Base-by-base conservation (phyloP, 1,140 invertebrate species). In the Hydropsyche tenuis region DNA sequence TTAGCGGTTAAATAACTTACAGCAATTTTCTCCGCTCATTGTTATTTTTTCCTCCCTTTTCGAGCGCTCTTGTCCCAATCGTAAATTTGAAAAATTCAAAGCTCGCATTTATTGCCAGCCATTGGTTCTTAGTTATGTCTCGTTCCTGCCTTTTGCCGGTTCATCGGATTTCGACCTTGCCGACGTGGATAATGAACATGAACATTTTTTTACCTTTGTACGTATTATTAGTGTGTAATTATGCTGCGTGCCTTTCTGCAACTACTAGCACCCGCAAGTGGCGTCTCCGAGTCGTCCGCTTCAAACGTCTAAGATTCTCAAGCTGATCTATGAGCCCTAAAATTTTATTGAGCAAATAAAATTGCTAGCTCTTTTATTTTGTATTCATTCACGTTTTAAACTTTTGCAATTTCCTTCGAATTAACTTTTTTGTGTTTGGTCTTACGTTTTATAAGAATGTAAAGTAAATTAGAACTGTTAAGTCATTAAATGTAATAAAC, bases 161-260 rank as follows among this genome's bases (percentile, higher is more conserved):
- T 60, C 27, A 64, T 30, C 23, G 25, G 63, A 5, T 65, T 63
- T 65, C 43, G 65, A 68, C 65, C 65, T 68, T 68, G 65, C 45
- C 43, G 14, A 1, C 46, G 22, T 48, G 23, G 43, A 48, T 68
- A 68, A 68, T 68, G 43, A 48, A 68, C 65, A 25, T 51, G 65
- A 68, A 48, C 22, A 48, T 25, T 60, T 60, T 66, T 68, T 48
- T 68, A 18, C 5, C 43, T 68, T 48, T 51, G 12, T 68, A 7
- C 23, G 43, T 60, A 48, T 68, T 68, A 68, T 68, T 68, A 68
- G 11, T 48, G 11, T 48, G 65, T 16, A 68, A 48, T 68, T 68
- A 68, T 51, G 22, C 43, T 20, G 22, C 65, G 23, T 51, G 23
- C 43, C n/a, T n/a, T 51, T 43, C 46, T 68, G 65, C 43, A 48